Evolutionary conservation across 2,888 invertebrate species (phyloP).

Genomic region (Eristalis intricaria): DNA sequence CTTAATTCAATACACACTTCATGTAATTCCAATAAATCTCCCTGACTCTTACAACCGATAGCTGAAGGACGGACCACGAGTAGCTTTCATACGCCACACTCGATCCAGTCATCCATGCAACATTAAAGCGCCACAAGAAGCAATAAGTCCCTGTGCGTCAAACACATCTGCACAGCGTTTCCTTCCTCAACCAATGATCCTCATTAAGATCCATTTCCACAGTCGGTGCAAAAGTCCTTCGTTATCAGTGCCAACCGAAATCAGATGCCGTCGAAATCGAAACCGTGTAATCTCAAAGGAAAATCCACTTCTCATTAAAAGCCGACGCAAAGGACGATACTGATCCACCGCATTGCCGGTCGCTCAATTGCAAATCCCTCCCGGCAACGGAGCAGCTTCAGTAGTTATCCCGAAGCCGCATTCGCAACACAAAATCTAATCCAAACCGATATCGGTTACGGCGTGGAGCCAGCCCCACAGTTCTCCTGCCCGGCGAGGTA

Average conservation of each 20-base stretch:
- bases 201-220: background rate
- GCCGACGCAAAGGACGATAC: background rate
- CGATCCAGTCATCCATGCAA: too few species aligned
- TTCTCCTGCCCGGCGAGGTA: background rate
- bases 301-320: background rate
- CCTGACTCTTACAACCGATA: too few species aligned
- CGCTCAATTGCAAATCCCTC: background rate
- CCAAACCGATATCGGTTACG: constrained; percentile 51
- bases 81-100: too few species aligned
- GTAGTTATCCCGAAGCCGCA: constrained; percentile 43
- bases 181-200: background rate
- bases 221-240: background rate
- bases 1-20: too few species aligned
- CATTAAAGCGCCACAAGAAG: too few species aligned
- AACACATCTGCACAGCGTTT: too few species aligned
- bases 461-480: constrained; percentile 9
- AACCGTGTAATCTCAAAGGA: background rate
- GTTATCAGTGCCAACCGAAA: background rate
- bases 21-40: too few species aligned
- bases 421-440: constrained; percentile 57
- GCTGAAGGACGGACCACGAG: too few species aligned
- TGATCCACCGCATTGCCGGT: background rate
- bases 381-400: background rate
- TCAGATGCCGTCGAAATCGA: background rate
- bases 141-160: too few species aligned